A percentile compares a stretch with the other conserved stretches of the same genome.
These are phyloP conservation scores for Sardinella longiceps DNA, from an alignment of 2,797 vertebrate genomes.

Conservation along the genomic window DNA sequence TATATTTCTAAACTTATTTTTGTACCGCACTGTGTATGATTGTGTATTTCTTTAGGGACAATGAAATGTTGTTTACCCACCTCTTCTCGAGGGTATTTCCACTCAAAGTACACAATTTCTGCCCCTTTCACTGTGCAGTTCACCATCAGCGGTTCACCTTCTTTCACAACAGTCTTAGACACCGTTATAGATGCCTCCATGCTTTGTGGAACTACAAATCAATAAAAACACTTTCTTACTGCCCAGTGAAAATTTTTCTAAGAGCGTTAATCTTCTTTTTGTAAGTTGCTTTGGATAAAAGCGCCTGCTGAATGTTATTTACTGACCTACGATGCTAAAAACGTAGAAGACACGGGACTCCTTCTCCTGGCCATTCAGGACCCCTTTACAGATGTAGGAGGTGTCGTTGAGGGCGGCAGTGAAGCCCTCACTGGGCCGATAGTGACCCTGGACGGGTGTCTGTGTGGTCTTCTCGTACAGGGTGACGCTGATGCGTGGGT, in stretches of 20 bases:
- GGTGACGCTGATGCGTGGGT: constrained; percentile 79
- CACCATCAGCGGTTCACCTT: constrained; percentile 79
- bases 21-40: too few relatives aligned
- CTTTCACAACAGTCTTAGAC: constrained; percentile 75
- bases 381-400: constrained; percentile 80
- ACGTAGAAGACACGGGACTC: constrained; percentile 82
- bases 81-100: constrained; percentile 82
- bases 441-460: constrained; percentile 59
- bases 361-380: constrained; percentile 65
- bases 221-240: too few relatives aligned
- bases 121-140: constrained; percentile 82
- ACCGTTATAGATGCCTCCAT: constrained; percentile 75
- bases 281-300: too few relatives aligned
- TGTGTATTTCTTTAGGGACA: too few relatives aligned
- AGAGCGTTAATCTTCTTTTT: too few relatives aligned
- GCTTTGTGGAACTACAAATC: constrained; percentile 56
- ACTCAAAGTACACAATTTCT: constrained; percentile 82
- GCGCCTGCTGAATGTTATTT: too few relatives aligned
- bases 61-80: constrained; percentile 61
- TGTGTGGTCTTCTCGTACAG: constrained; percentile 77
- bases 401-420: constrained; percentile 82
- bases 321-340: constrained; percentile 83
- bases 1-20: too few relatives aligned
- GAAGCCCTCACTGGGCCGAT: constrained; percentile 82
- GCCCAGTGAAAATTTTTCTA: too few relatives aligned